Percentiles rank a stretch among this genome's conserved stretches.
These are phyloP conservation scores for Drosophila setosimentum DNA, from an alignment of 2,888 invertebrate species.

Conservation along the genomic window DNA sequence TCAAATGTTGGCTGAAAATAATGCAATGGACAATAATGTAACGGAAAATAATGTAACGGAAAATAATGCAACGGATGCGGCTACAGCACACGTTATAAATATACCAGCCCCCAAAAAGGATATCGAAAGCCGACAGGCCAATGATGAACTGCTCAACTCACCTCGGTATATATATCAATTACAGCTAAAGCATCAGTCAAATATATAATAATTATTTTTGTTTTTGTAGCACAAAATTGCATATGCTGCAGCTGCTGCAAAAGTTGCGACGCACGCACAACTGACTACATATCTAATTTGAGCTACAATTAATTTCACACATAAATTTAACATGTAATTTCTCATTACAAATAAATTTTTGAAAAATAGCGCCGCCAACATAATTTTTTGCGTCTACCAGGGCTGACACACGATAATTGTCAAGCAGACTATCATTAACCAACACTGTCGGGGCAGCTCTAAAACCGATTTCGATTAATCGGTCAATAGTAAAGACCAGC, in stretches of 20 bases:
- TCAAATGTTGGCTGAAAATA: conserved; percentile 30
- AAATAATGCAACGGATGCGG: conserved; percentile 25
- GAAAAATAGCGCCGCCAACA: conserved; percentile 14
- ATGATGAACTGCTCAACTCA: conserved; percentile 28
- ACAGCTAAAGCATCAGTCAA: background rate
- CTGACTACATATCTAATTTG: conserved; percentile 3
- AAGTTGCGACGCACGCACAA: conserved; percentile 51
- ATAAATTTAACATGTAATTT: conserved; percentile 3
- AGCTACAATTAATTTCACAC: background rate
- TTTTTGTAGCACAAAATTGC: conserved; percentile 54
- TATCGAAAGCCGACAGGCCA: conserved; percentile 61
- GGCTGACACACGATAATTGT: background rate
- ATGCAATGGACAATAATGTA: conserved; percentile 19
- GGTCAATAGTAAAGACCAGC: conserved; percentile 56
- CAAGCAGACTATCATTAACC: conserved; percentile 1
- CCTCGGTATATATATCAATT: conserved; percentile 46
- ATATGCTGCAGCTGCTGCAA: conserved; percentile 65
- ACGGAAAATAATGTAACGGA: conserved; percentile 13
- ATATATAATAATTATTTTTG: background rate
- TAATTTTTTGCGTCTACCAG: background rate
- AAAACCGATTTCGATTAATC: conserved; percentile 14
- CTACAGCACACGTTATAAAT: conserved; percentile 31
- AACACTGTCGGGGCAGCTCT: conserved; percentile 16
- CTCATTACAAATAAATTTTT: background rate
- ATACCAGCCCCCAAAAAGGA: conserved; percentile 60